phyloP scores from a whole-genome alignment of 2,888 invertebrate genomes.

The Drosophila lacicola region DNA sequence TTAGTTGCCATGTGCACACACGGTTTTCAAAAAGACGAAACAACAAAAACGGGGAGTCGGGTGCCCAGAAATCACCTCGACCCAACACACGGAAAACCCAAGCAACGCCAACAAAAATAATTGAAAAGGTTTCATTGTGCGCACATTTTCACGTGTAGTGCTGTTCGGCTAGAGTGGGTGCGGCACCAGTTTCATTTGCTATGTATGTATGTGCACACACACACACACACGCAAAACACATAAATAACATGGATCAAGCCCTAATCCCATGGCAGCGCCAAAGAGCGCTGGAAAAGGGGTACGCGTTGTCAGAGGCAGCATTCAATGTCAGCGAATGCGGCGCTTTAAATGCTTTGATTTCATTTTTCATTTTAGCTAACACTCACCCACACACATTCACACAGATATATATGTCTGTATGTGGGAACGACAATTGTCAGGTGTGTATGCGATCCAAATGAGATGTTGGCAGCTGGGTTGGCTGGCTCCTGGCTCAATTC shows the following conservation, averaged over 20 bases:
- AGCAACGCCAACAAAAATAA: slow-evolving; percentile 60
- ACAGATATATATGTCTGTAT: slow-evolving; percentile 1
- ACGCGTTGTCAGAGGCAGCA: slow-evolving; percentile 51
- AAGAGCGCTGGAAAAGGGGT: slow-evolving; percentile 57
- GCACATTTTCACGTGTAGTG: slow-evolving; percentile 37
- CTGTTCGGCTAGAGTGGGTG: slow-evolving; percentile 17
- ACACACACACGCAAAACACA: slow-evolving; percentile 45
- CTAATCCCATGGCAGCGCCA: slow-evolving; percentile 60
- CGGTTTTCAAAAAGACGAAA: slow-evolving; percentile 1
- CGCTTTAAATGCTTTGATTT: slow-evolving; percentile 79
- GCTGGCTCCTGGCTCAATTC: slow-evolving; percentile 66
- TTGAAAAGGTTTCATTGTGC: slow-evolving; percentile 73
- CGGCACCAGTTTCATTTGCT: slow-evolving; percentile 17
- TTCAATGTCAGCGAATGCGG: slow-evolving; percentile 68
- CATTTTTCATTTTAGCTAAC: slow-evolving; percentile 73
- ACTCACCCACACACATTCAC: slow-evolving; percentile 14
- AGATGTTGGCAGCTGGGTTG: slow-evolving; percentile 50
- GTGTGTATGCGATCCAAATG: slow-evolving; percentile 48
- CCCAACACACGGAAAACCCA: slow-evolving; percentile 26
- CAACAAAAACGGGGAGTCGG: slow-evolving; percentile 21
- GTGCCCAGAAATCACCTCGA: slow-evolving; percentile 38
- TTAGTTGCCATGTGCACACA: slow-evolving; percentile 34
- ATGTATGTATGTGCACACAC: neutral
- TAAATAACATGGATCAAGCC: slow-evolving; percentile 76
- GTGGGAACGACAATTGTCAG: slow-evolving; percentile 47